Conservation (phyloP, 1,140 invertebrate species). For the Eurosta solidaginis region DNA sequence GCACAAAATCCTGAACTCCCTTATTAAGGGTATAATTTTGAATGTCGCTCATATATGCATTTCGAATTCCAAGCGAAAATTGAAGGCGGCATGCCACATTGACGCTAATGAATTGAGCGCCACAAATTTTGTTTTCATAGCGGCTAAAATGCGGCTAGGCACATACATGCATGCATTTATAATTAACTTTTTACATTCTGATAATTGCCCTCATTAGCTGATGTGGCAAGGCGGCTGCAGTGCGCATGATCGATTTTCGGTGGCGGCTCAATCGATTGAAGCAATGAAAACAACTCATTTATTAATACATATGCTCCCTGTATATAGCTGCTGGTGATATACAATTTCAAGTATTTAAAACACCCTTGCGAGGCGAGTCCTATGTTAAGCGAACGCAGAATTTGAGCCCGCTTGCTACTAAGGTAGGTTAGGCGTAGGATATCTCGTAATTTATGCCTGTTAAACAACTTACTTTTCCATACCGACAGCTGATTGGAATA, state of each 20-base stretch:
- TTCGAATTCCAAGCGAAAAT: not conserved
- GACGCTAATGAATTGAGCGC: not conserved
- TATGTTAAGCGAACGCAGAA: too few relatives aligned
- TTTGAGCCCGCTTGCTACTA: too few relatives aligned
- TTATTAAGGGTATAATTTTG: too few relatives aligned
- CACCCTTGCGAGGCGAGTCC: too few relatives aligned
- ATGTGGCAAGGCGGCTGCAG: not conserved
- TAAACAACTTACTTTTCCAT: too few relatives aligned
- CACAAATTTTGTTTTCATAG: not conserved
- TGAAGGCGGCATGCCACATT: not conserved
- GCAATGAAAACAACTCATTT: not conserved
- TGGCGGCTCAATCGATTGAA: not conserved
- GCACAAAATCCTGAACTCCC: too few relatives aligned
- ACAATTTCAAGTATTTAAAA: not conserved
- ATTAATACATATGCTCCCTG: not conserved
- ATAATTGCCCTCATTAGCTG: conserved; percentile 1
- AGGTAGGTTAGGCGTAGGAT: too few relatives aligned
- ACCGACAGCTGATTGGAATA: too few relatives aligned
- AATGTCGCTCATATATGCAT: not conserved
- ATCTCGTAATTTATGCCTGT: too few relatives aligned
- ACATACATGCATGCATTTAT: not conserved
- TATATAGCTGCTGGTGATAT: not conserved
- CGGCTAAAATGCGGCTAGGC: too few relatives aligned
- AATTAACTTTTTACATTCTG: not conserved
- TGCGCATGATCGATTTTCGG: not conserved